phyloP scores from a whole-genome alignment of 2,113 vertebrate genomes.

The Ciconia stormi region DNA sequence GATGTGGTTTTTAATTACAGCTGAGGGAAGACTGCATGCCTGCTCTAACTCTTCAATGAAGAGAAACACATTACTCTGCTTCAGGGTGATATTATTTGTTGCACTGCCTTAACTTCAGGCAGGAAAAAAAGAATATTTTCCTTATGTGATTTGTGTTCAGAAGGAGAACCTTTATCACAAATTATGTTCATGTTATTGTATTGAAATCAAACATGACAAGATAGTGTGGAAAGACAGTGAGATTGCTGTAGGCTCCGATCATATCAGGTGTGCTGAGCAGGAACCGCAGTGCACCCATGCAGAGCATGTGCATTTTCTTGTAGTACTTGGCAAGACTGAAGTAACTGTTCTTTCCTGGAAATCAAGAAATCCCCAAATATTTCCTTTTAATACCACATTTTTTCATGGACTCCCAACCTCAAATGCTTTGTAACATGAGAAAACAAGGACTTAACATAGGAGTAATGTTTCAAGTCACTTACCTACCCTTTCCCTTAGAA shows the following conservation, averaged over 20 bases:
- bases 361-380: neutral
- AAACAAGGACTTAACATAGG: neutral
- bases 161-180: neutral
- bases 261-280: neutral
- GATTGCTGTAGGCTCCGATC: neutral
- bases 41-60: neutral
- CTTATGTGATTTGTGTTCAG: neutral
- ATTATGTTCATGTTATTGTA: neutral
- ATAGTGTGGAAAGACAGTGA: neutral
- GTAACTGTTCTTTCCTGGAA: neutral
- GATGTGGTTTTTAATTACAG: neutral
- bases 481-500: neutral
- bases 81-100: neutral
- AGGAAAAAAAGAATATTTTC: neutral
- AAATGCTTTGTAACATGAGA: neutral
- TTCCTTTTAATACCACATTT: neutral
- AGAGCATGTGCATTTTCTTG: neutral
- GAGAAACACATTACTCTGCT: neutral
- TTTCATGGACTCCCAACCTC: neutral
- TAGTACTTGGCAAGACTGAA: neutral
- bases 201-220: neutral
- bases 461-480: neutral
- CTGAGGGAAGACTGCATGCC: neutral
- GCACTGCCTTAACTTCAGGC: neutral
- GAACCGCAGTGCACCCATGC: accelerated